Conservation (phyloP, 2,888 invertebrate species). For the Pediacus dermestoides region DNA sequence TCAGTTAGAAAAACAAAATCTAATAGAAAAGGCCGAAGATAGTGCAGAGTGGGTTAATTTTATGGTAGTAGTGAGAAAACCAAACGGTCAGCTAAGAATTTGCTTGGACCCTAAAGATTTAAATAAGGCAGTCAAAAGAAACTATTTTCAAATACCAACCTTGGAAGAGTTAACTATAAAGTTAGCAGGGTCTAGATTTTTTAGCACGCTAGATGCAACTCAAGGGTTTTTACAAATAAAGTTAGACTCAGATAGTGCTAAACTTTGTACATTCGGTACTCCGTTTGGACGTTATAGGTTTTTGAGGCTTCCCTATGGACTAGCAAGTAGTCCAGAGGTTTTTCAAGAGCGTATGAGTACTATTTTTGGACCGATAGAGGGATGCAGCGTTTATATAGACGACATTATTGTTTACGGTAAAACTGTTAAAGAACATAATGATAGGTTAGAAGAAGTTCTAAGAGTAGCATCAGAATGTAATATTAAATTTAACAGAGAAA, state of each 20-base stretch:
- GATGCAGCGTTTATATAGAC: slow-evolving; percentile 18
- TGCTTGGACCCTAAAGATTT: slow-evolving; percentile 25
- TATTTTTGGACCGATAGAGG: slow-evolving; percentile 17
- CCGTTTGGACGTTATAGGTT: slow-evolving; percentile 11
- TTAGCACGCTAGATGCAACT: slow-evolving; percentile 17
- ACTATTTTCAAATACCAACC: slow-evolving; percentile 16
- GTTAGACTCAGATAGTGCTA: slow-evolving; percentile 17
- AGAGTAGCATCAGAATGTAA: slow-evolving; percentile 18
- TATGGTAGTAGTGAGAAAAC: slow-evolving; percentile 26
- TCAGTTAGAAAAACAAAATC: slow-evolving; percentile 20
- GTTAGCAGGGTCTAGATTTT: slow-evolving; percentile 16
- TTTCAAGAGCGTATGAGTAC: slow-evolving; percentile 19
- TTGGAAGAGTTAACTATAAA: slow-evolving; percentile 21
- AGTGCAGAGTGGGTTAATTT: slow-evolving; percentile 26
- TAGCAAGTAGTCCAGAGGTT: slow-evolving; percentile 17
- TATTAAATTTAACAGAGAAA: slow-evolving; percentile 22
- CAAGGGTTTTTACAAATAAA: slow-evolving; percentile 16
- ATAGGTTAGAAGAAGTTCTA: slow-evolving; percentile 12
- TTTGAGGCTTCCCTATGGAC: slow-evolving; percentile 32
- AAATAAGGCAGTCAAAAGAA: slow-evolving; percentile 20
- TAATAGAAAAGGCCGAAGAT: slow-evolving; percentile 16
- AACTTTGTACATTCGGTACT: slow-evolving; percentile 9
- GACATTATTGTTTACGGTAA: slow-evolving; percentile 17
- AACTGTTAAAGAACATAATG: slow-evolving; percentile 15
- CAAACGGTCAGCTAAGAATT: slow-evolving; percentile 19